These are phyloP conservation scores for Strigops habroptila DNA, from an alignment of 2,113 vertebrate genomes.

Conservation along the genomic window DNA sequence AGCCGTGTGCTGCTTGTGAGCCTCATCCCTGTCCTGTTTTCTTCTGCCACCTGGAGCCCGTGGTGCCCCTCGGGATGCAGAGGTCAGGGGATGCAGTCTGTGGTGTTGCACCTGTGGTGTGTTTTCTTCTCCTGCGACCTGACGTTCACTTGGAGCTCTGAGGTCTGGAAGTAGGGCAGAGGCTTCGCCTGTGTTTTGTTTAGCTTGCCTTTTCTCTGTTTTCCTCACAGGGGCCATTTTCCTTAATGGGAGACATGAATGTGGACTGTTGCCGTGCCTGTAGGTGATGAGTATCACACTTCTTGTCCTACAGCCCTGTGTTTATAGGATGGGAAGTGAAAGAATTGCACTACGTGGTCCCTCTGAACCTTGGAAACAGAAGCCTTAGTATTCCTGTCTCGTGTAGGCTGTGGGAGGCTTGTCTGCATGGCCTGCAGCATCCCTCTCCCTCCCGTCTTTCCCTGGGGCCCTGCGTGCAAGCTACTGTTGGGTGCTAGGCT, in stretches of 20 bases:
- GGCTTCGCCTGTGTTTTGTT: neutral
- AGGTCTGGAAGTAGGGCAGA: neutral
- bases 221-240: neutral
- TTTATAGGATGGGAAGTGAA: neutral
- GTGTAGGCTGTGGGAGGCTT: neutral
- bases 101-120: neutral
- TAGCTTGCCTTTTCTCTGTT: neutral
- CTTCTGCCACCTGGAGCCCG: neutral
- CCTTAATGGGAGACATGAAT: neutral
- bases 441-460: neutral
- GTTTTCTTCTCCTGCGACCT: neutral
- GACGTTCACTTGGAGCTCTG: neutral
- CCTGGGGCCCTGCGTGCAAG: no score
- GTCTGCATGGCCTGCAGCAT: neutral
- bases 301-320: neutral
- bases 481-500: neutral
- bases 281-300: neutral
- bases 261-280: accelerated
- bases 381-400: accelerated
- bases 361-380: neutral
- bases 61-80: neutral
- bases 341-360: neutral
- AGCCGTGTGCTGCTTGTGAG: neutral
- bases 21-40: neutral
- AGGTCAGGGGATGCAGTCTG: neutral